A percentile compares a stretch with the other conserved stretches of the same genome.
Evolutionary conservation across 2,888 invertebrate species (phyloP).

Genomic region (Parapristionchus giblindavisi): DNA sequence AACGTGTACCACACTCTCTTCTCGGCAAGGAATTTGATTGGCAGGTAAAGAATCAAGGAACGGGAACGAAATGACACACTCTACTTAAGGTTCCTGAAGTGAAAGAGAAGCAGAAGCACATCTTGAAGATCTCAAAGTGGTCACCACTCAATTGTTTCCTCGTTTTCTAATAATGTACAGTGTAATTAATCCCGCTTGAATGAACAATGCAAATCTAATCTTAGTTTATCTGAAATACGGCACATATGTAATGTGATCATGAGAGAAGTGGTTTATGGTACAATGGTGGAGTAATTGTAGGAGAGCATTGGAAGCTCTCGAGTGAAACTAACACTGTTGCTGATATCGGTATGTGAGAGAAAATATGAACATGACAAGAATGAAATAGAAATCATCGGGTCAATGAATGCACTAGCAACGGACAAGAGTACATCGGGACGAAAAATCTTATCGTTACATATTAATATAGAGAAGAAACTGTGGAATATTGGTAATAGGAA

Average conservation of each 20-base stretch:
- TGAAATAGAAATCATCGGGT: too few species aligned
- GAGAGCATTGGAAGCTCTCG: too few species aligned
- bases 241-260: not conserved
- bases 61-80: too few species aligned
- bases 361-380: too few species aligned
- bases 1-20: conserved; percentile 62
- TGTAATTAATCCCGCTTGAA: not conserved
- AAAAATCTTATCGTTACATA: too few species aligned
- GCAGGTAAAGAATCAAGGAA: conserved; percentile 52
- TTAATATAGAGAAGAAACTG: too few species aligned
- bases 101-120: conserved; percentile 19
- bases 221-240: not conserved
- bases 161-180: conserved; percentile 15
- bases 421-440: too few species aligned
- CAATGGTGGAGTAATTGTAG: too few species aligned
- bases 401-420: too few species aligned
- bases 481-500: too few species aligned
- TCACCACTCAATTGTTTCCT: conserved; percentile 38
- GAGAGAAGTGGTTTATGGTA: not conserved
- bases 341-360: too few species aligned
- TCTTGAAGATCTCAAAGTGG: conserved; percentile 33
- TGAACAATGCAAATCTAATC: not conserved
- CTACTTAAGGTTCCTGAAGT: conserved; percentile 18
- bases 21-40: conserved; percentile 59
- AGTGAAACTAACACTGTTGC: too few species aligned